Base-by-base conservation (phyloP, 2,888 invertebrate species). In the Drosophila demipolita region DNA sequence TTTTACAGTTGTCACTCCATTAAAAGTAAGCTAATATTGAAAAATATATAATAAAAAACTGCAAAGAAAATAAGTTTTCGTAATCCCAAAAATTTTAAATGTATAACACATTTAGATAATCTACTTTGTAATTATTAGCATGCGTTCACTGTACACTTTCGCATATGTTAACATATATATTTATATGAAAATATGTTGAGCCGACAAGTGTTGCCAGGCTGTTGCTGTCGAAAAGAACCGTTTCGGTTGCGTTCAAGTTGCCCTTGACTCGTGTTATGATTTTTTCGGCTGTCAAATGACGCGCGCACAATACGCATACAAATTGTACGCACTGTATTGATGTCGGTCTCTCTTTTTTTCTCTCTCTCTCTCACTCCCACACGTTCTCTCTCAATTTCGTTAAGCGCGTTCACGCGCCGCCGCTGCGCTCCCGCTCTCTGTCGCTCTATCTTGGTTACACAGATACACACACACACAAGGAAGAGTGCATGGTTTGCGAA, bases 401-500 rank as follows among this genome's bases (percentile, higher is more conserved):
- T 45, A 45, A 45, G 26, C 40, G 38, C 38, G 38, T 38, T 55
- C 38, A 55, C 55, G 55, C 55, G 55, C 55, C 55, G 55, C 23
- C 55, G 38, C 50, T 55, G 58, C 66, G 49, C 69, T 78, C 64
- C 55, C 80, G 72, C 78, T 80, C 79, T 74, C 66, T 29, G 20
- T n/a, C 20, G 23, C 4, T 15, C 23, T 54, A 26, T 55, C 12
- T 54, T 33, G 11, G 66, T 73, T 81, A 76, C 78, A 78, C 78
- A 78, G 68, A 78, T 73, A 80, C 68, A 73, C 81, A 80, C 73
- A 57, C 49, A 63, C 58, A 80, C 78, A 76, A 45, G 29, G 50
- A 68, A 60, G 33, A 67, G 72, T 73, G 68, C 68, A 73, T 73
- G 78, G 81, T 69, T 78, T 73, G 78, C 78, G 73, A 80, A 78